Evolutionary conservation across 2,888 invertebrate genomes (phyloP), one percentile per base, ranked within the genome.

Genomic region (Baccha elongata): DNA sequence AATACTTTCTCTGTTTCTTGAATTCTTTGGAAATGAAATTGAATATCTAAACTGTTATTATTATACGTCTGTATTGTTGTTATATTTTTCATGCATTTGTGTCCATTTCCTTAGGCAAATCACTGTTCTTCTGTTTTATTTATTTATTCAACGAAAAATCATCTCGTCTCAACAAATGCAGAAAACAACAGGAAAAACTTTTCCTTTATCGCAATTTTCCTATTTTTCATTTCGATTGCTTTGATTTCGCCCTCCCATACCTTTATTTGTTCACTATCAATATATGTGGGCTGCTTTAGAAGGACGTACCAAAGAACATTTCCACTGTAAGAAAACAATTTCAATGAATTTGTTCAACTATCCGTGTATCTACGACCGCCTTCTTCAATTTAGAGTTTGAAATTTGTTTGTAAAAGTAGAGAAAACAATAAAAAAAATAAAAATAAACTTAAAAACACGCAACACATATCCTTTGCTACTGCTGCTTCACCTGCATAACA

Each of bases 351-450:
- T 81, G 80, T 71, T 75, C 68, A 83, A 76, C 84, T 72, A 72
- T 76, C 76, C 52, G 53, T 84, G 50, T 60, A 53, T 65, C 64
- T 71, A 37, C 53, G 48, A 50, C 65, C 73, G 48, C 55, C 67
- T 67, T 72, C 67, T 68, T 65, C 75, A 42, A 72, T 84, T 76
- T 69, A 21, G 58, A 81, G 73, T 84, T 81, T 52, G 76, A 81
- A 76, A 84, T 80, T 80, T 81, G 73, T 76, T 76, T 76, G n/a
- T 48, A 58, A 26, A n/a, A n/a, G n/a, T n/a, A n/a, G n/a, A 55
- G 23, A 15, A 76, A 32, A 37, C n/a, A 35, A 60, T 42, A 52
- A 0, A 53, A 15, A 50, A 37, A 11, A 29, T 7, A 19, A 48
- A 52, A 21, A 37, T 19, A 1, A 26, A 21, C 3, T 37, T 17